These are phyloP conservation scores for Bubo bubo DNA, from an alignment of 2,113 vertebrate species.

Conservation along the genomic window DNA sequence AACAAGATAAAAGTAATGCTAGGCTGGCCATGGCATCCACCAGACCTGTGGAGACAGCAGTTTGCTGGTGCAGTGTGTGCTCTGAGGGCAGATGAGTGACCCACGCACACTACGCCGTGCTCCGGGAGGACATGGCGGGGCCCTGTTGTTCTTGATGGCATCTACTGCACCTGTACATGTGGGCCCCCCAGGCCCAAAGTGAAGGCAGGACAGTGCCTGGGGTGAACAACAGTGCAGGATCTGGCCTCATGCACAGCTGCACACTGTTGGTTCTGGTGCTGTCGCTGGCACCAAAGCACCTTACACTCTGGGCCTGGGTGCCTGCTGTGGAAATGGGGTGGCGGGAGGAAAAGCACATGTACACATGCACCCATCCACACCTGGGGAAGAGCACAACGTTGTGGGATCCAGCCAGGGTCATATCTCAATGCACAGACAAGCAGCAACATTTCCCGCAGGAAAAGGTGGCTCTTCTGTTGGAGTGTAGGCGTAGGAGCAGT, in stretches of 20 bases:
- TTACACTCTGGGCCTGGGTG: not conserved
- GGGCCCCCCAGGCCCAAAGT: not conserved
- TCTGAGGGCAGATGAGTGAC: not conserved
- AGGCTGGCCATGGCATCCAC: not conserved
- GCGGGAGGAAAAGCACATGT: not conserved
- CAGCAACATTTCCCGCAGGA: not conserved
- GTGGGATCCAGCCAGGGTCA: not conserved
- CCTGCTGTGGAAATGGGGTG: not conserved
- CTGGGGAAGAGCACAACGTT: not conserved
- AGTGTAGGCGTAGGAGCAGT: not conserved
- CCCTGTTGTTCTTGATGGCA: not conserved
- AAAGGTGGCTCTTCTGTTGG: not conserved
- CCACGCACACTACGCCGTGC: rapidly evolving
- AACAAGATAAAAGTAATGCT: not conserved
- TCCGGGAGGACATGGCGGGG: rapidly evolving
- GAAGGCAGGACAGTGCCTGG: not conserved
- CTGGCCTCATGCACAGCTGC: rapidly evolving
- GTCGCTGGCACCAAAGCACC: rapidly evolving
- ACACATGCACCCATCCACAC: no score
- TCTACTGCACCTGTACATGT: not conserved
- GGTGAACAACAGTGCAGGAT: not conserved
- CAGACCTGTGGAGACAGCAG: not conserved
- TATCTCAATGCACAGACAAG: not conserved
- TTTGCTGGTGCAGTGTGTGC: not conserved
- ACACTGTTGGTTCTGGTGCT: rapidly evolving